A percentile compares a stretch with the other conserved stretches of the same genome.
Conservation (phyloP, 35 echinoderm and acorn worm genomes). For the Amphiura filiformis region DNA sequence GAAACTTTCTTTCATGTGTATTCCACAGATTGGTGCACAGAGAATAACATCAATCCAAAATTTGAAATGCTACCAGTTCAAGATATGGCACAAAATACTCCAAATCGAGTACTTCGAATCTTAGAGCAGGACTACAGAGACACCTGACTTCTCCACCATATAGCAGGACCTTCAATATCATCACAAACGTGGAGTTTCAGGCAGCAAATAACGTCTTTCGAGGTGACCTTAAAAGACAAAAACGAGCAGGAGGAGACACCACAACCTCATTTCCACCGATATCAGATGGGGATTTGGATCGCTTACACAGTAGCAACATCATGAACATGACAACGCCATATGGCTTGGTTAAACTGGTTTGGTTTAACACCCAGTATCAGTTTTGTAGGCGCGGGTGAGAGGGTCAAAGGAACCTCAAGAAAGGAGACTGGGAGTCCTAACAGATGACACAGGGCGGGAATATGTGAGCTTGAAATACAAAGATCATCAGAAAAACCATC, state of each 20-base stretch:
- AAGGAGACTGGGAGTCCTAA: neutral
- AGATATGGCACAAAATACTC: neutral
- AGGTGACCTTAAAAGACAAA: neutral
- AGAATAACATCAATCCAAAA: neutral
- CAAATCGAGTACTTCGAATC: neutral
- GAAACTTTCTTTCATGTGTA: neutral
- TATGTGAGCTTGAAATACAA: conserved; percentile 2
- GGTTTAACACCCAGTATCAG: neutral
- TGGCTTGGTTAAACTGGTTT: neutral
- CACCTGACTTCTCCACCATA: neutral
- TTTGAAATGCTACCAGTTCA: neutral
- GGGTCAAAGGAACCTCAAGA: neutral
- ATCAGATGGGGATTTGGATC: neutral
- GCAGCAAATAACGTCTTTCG: neutral
- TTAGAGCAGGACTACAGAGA: neutral
- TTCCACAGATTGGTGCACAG: neutral
- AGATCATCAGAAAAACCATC: neutral
- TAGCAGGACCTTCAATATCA: neutral
- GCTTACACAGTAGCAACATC: neutral
- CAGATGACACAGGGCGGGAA: neutral
- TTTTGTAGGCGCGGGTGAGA: neutral
- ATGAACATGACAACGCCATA: neutral
- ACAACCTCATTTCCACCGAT: neutral
- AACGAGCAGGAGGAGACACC: neutral
- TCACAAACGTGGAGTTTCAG: neutral